These are phyloP conservation scores for Colinus virginianus DNA, from an alignment of 2,113 vertebrate species.

Conservation along the genomic window DNA sequence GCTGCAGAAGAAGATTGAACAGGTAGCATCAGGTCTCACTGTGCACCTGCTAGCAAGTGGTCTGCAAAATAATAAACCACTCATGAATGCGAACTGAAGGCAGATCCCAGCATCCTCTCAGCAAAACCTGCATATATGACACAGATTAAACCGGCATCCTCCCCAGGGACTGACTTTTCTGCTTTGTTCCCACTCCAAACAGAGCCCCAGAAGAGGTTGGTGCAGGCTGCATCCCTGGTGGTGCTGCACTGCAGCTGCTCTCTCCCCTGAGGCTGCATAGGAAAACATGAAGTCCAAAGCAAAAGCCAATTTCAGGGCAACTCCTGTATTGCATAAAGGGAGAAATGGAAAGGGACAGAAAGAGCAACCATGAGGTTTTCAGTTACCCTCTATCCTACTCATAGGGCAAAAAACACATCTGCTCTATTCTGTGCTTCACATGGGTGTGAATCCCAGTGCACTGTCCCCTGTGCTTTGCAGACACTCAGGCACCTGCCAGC, in stretches of 20 bases:
- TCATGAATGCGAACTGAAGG: background rate
- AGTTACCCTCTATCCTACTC: background rate
- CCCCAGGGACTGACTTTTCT: background rate
- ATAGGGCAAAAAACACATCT: background rate
- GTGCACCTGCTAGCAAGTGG: background rate
- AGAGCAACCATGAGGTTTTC: background rate
- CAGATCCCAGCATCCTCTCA: background rate
- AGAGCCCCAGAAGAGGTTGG: background rate
- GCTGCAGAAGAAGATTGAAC: constrained; percentile 85
- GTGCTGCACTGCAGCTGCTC: background rate
- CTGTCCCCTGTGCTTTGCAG: background rate
- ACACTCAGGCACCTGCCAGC: background rate
- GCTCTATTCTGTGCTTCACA: rapidly evolving
- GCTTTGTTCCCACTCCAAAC: background rate
- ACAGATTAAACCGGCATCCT: background rate
- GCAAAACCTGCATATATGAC: background rate
- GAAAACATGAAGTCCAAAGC: background rate
- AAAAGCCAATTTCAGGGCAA: background rate
- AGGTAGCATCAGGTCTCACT: constrained; percentile 70
- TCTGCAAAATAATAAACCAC: background rate
- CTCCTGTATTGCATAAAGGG: rapidly evolving
- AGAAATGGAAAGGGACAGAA: background rate
- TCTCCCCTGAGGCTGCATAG: background rate
- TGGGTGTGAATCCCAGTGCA: background rate
- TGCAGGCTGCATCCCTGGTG: background rate